A percentile compares a stretch with the other conserved stretches of the same genome.
Conservation (phyloP, 1,140 invertebrate species). For the Nautilus pompilius region DNA sequence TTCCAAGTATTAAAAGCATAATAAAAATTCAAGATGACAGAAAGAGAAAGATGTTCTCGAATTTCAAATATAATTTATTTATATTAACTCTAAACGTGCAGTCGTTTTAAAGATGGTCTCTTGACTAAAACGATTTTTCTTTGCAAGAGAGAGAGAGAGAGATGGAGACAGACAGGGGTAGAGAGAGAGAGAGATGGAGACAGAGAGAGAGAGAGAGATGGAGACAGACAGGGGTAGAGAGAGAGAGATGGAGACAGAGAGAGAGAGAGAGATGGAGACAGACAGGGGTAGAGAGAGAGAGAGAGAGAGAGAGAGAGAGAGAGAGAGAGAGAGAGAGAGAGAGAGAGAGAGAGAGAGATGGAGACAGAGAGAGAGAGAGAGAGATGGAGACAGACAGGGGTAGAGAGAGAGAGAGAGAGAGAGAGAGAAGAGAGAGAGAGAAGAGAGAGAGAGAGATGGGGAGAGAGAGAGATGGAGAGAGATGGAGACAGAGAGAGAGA, state of each 20-base stretch:
- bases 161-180: not conserved
- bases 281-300: not conserved
- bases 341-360: not conserved
- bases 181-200: not conserved
- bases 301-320: not conserved
- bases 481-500: not conserved
- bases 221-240: too few relatives aligned
- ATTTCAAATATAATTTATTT: too few relatives aligned
- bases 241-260: not conserved
- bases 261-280: not conserved
- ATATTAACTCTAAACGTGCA: too few relatives aligned
- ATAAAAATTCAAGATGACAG: too few relatives aligned
- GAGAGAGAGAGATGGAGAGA: not conserved
- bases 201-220: not conserved
- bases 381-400: not conserved
- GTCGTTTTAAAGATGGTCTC: too few relatives aligned
- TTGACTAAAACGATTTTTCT: too few relatives aligned
- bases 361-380: not conserved
- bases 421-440: constrained; percentile 2
- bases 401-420: not conserved
- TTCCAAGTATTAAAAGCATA: too few relatives aligned
- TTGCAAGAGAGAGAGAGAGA: not conserved
- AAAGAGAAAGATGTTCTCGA: too few relatives aligned
- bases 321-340: not conserved
- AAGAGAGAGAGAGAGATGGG: not conserved